Percentiles rank a stretch among this genome's conserved stretches.
These are phyloP conservation scores for Ptilodon capucinus DNA, from an alignment of 2,888 invertebrate species.

Conservation along the genomic window DNA sequence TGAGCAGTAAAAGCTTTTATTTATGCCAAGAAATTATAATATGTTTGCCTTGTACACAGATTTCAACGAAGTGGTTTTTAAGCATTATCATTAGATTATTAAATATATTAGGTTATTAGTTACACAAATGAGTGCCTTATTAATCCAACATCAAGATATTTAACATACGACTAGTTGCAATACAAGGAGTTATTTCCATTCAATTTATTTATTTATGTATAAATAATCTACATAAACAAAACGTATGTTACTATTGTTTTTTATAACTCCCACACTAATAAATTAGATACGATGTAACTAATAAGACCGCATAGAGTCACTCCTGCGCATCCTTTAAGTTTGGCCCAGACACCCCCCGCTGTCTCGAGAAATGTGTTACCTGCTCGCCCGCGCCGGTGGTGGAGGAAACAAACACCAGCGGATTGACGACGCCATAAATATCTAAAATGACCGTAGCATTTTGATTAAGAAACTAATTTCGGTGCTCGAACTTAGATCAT, in stretches of 20 bases:
- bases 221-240: not conserved
- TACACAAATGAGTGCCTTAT: too few relatives aligned
- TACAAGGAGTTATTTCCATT: too few relatives aligned
- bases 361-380: slow-evolving; percentile 69
- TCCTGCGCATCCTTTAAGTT: slow-evolving; percentile 51
- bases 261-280: slow-evolving; percentile 19
- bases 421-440: slow-evolving; percentile 71
- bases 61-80: too few relatives aligned
- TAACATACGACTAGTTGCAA: too few relatives aligned
- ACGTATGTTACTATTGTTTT: slow-evolving; percentile 23
- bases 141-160: too few relatives aligned
- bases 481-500: slow-evolving; percentile 44
- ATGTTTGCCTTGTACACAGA: too few relatives aligned
- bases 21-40: too few relatives aligned
- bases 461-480: slow-evolving; percentile 74
- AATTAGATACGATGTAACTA: slow-evolving; percentile 35
- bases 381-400: slow-evolving; percentile 54
- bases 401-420: slow-evolving; percentile 71
- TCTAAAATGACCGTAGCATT: slow-evolving; percentile 63
- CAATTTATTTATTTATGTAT: not conserved
- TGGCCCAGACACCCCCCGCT: slow-evolving; percentile 70
- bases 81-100: too few relatives aligned
- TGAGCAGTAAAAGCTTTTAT: too few relatives aligned
- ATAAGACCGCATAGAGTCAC: slow-evolving; percentile 28
- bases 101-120: too few relatives aligned